These are phyloP conservation scores for Hephaestus fuliginosus DNA, from an alignment of 2,797 vertebrate genomes.

Conservation along the genomic window DNA sequence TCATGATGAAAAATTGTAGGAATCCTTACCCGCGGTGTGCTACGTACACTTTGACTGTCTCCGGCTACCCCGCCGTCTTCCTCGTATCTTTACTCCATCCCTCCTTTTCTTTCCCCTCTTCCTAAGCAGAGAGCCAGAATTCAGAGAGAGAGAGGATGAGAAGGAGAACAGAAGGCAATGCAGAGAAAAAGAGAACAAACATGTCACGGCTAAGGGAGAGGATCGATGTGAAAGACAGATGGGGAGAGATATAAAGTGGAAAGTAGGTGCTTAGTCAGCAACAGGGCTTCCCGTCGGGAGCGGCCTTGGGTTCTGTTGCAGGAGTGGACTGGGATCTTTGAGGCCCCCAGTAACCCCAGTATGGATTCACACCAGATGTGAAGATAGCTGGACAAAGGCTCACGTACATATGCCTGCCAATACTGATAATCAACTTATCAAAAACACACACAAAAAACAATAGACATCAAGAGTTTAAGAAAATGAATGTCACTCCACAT, in stretches of 20 bases:
- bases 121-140: conserved; percentile 27
- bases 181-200: conserved; percentile 63
- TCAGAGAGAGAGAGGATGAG: conserved; percentile 19
- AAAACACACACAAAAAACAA: not conserved
- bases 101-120: conserved; percentile 19
- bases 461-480: not conserved
- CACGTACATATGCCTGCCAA: conserved; percentile 2
- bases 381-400: not conserved
- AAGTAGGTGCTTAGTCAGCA: conserved; percentile 74
- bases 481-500: not conserved
- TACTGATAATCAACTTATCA: not conserved
- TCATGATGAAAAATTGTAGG: conserved; percentile 54
- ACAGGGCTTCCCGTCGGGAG: conserved; percentile 43
- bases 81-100: conserved; percentile 13
- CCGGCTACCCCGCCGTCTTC: conserved; percentile 17
- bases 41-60: conserved; percentile 32
- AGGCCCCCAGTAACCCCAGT: conserved; percentile 18
- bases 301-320: conserved; percentile 43
- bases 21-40: conserved; percentile 63
- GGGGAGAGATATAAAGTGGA: conserved; percentile 55
- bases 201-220: conserved; percentile 44
- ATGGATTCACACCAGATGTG: conserved; percentile 13
- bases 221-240: conserved; percentile 75
- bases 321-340: conserved; percentile 38
- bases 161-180: conserved; percentile 38